Evolutionary conservation across 2,888 invertebrate species (phyloP).

Genomic region (Priocnemis perturbator): DNA sequence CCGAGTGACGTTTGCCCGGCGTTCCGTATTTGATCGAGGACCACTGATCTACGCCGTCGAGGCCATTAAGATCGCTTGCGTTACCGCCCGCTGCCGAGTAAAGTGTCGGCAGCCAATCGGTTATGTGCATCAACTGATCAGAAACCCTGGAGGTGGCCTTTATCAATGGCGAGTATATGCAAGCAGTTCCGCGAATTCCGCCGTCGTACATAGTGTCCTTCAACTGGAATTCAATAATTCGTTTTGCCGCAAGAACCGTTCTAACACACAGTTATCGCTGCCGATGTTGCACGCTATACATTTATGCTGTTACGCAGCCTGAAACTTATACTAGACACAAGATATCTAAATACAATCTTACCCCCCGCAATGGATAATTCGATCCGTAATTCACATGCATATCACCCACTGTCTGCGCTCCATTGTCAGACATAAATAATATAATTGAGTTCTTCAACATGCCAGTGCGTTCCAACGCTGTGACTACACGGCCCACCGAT

Average conservation of each 20-base stretch:
- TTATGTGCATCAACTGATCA: conserved; percentile 84
- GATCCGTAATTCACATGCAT: conserved; percentile 76
- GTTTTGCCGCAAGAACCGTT: no score
- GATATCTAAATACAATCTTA: conserved; percentile 49
- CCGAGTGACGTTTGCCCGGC: conserved; percentile 78
- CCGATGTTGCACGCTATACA: no score
- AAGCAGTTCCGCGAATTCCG: conserved; percentile 85
- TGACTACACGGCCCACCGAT: conserved; percentile 78
- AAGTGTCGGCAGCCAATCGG: conserved; percentile 90
- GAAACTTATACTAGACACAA: no score
- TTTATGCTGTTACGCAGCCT: no score
- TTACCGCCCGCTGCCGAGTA: conserved; percentile 70
- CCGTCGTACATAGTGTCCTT: conserved; percentile 93
- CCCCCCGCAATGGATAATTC: conserved; percentile 80
- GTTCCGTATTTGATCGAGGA: conserved; percentile 52
- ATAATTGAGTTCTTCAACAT: conserved; percentile 80
- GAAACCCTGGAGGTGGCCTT: conserved; percentile 78
- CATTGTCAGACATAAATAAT: conserved; percentile 81
- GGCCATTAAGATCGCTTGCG: conserved; percentile 71
- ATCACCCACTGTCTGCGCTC: conserved; percentile 76
- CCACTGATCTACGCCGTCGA: conserved; percentile 77
- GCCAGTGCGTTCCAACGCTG: conserved; percentile 74
- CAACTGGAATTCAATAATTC: conserved; percentile 73
- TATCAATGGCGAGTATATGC: conserved; percentile 84
- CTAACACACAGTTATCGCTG: no score